phyloP scores from a whole-genome alignment of 1,140 invertebrate species.

The Pinna nobilis region DNA sequence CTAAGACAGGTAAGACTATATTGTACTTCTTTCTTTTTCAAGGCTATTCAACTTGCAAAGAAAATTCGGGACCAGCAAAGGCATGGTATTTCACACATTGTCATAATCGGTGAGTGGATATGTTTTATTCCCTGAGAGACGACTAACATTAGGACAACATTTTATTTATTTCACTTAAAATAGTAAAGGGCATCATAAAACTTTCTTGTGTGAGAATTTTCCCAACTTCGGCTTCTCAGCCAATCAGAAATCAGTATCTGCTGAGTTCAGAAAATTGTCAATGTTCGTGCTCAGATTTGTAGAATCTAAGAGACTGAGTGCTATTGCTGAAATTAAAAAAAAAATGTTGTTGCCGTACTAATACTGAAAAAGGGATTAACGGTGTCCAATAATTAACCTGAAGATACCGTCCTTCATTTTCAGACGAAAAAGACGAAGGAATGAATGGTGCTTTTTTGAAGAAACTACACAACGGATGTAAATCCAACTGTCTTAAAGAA shows the following conservation, averaged over 20 bases:
- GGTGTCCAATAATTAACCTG: neutral
- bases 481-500: too few relatives aligned
- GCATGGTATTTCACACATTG: constrained; percentile 51
- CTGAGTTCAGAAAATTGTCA: too few relatives aligned
- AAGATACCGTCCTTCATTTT: neutral
- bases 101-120: constrained; percentile 51
- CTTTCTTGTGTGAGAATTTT: too few relatives aligned
- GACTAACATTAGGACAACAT: too few relatives aligned
- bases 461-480: constrained; percentile 45
- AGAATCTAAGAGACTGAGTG: too few relatives aligned
- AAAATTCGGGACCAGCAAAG: constrained; percentile 47
- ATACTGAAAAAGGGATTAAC: neutral
- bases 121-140: too few relatives aligned
- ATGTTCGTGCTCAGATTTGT: too few relatives aligned
- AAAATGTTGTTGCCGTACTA: too few relatives aligned
- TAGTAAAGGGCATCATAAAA: too few relatives aligned
- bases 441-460: constrained; percentile 45
- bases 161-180: neutral
- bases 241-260: too few relatives aligned
- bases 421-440: constrained; percentile 43
- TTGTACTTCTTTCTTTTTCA: constrained; percentile 3
- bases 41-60: constrained; percentile 55
- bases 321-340: too few relatives aligned
- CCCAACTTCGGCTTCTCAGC: too few relatives aligned
- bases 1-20: neutral